These are phyloP conservation scores for Pipistrellus pipistrellus DNA, from an alignment of 2,797 vertebrate genomes.

Conservation along the genomic window DNA sequence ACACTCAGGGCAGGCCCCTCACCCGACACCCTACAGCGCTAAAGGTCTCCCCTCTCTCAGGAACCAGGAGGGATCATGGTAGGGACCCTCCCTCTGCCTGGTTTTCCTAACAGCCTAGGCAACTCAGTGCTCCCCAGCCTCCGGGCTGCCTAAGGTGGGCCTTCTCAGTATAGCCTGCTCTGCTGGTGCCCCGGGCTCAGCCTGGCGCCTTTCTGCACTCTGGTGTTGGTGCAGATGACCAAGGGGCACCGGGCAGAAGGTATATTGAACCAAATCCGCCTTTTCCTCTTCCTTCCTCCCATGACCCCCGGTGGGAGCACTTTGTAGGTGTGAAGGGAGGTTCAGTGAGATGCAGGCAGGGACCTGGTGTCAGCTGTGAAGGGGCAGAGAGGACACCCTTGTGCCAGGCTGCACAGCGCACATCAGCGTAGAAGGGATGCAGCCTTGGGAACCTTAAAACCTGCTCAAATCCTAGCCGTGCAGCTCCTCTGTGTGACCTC, in stretches of 20 bases:
- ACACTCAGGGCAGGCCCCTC: not conserved
- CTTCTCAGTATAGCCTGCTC: not conserved
- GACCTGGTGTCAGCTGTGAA: not conserved
- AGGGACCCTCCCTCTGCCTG: not conserved
- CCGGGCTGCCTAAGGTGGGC: not conserved
- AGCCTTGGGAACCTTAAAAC: not conserved
- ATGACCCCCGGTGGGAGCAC: constrained; percentile 30
- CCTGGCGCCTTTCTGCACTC: not conserved
- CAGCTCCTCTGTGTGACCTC: too few relatives aligned
- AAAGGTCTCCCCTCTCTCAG: not conserved
- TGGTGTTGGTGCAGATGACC: not conserved
- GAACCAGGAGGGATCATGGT: not conserved
- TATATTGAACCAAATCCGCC: not conserved
- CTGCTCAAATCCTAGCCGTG: not conserved
- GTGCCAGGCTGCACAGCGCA: not conserved
- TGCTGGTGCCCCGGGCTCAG: not conserved
- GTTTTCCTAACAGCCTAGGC: not conserved
- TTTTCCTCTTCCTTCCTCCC: not conserved
- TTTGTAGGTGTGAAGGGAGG: not conserved
- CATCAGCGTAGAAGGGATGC: not conserved
- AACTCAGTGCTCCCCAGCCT: not conserved
- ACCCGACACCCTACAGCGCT: not conserved
- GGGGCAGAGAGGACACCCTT: not conserved
- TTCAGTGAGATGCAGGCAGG: not conserved
- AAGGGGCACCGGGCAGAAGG: too few relatives aligned